Evolutionary conservation across 2,797 vertebrate genomes (phyloP).

Genomic region (Anabas testudineus): DNA sequence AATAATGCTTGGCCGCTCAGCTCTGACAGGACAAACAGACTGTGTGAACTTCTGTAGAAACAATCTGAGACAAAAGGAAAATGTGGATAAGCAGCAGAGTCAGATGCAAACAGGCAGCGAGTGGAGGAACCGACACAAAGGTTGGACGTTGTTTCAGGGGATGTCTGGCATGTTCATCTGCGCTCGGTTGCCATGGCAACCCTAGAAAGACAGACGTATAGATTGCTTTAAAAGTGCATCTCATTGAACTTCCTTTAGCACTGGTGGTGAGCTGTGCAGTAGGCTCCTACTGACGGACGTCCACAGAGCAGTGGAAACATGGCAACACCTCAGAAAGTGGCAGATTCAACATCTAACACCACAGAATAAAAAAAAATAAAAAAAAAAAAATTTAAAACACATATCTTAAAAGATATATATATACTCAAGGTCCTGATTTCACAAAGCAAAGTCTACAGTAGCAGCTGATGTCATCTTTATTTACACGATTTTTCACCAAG

Average conservation of each 20-base stretch:
- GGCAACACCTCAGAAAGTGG: constrained; percentile 22
- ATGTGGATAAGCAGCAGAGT: constrained; percentile 17
- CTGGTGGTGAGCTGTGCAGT: background rate
- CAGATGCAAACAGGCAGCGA: constrained; percentile 13
- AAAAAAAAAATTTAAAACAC: constrained; percentile 6
- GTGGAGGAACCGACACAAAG: constrained; percentile 8
- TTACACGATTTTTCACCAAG: constrained; percentile 24
- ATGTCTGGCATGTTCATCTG: constrained; percentile 36
- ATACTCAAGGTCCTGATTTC: constrained; percentile 33
- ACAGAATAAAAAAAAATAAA: constrained; percentile 22
- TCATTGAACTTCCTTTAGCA: constrained; percentile 13
- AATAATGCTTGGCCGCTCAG: constrained; percentile 24
- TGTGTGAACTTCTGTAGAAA: background rate
- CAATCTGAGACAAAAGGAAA: constrained; percentile 14
- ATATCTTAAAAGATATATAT: constrained; percentile 8
- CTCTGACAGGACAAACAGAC: constrained; percentile 21
- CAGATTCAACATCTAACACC: constrained; percentile 25
- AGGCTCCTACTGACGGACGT: constrained; percentile 2
- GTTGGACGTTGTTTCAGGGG: constrained; percentile 9
- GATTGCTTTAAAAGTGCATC: constrained; percentile 14
- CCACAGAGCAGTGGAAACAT: constrained; percentile 12
- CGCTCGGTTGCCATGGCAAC: constrained; percentile 54
- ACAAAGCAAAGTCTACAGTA: constrained; percentile 50
- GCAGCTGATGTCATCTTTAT: constrained; percentile 42
- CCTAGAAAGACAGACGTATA: constrained; percentile 18